Conservation (phyloP, 2,888 invertebrate genomes). For the Diplolepis rosae region DNA sequence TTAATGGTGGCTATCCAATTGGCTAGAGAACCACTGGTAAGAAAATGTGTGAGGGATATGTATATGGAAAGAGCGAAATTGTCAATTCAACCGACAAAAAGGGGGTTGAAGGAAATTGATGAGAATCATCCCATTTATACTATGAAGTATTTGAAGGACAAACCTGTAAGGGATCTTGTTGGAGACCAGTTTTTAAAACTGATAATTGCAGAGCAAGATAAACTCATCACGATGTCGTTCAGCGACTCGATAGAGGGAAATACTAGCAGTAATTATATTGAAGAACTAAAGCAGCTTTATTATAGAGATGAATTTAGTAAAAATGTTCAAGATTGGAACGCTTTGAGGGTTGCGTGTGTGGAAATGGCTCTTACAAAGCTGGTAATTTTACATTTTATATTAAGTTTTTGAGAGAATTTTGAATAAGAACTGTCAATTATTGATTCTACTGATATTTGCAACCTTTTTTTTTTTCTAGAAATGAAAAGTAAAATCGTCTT, state of each 20-base stretch:
- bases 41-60: constrained; percentile 89
- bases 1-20: constrained; percentile 97
- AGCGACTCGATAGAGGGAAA: constrained; percentile 87
- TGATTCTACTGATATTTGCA: too few relatives aligned
- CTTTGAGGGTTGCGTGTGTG: constrained; percentile 89
- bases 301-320: constrained; percentile 95
- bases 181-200: constrained; percentile 94
- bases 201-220: constrained; percentile 87
- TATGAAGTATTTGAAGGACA: constrained; percentile 93
- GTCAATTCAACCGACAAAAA: constrained; percentile 87
- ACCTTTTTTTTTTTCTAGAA: too few relatives aligned
- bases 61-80: constrained; percentile 92
- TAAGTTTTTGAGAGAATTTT: too few relatives aligned
- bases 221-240: constrained; percentile 83
- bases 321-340: constrained; percentile 96
- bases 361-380: constrained; percentile 90
- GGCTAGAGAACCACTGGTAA: constrained; percentile 91
- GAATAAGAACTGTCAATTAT: too few relatives aligned
- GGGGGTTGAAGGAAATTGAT: constrained; percentile 95
- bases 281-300: constrained; percentile 91
- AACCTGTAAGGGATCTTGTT: constrained; percentile 90
- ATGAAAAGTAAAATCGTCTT: too few relatives aligned
- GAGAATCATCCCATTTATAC: constrained; percentile 92
- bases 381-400: constrained; percentile 59
- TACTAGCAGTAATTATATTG: constrained; percentile 85